These are phyloP conservation scores for Lamellibrachia luymesi DNA, from an alignment of 1,140 invertebrate species.

Conservation along the genomic window DNA sequence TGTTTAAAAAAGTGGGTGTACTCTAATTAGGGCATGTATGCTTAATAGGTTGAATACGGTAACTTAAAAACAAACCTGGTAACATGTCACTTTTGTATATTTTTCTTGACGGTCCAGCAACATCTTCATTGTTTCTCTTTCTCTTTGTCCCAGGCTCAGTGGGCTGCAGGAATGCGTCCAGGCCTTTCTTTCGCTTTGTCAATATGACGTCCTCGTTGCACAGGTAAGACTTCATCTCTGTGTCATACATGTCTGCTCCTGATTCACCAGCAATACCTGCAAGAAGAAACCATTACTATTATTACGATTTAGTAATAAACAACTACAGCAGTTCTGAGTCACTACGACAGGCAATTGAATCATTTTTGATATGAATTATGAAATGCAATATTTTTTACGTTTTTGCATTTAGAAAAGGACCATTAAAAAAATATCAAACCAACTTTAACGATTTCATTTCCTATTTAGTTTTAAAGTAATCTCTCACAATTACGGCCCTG, in stretches of 20 bases:
- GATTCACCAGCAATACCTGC: not conserved
- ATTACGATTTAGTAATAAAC: not conserved
- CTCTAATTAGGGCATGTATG: too few relatives aligned
- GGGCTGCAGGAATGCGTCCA: not conserved
- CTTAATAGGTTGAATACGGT: not conserved
- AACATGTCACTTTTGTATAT: not conserved
- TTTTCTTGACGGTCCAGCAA: not conserved
- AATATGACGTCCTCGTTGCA: not conserved
- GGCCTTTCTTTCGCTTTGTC: not conserved
- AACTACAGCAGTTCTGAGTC: not conserved
- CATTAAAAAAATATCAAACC: too few relatives aligned
- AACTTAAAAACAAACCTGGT: not conserved
- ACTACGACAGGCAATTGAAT: not conserved
- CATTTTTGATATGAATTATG: too few relatives aligned
- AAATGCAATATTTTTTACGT: too few relatives aligned
- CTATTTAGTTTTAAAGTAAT: too few relatives aligned
- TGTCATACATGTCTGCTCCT: not conserved
- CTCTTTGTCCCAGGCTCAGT: not conserved
- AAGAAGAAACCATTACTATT: not conserved
- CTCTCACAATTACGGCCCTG: too few relatives aligned
- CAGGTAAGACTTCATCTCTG: slow-evolving; percentile 7
- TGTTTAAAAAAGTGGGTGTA: too few relatives aligned
- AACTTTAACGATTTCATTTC: too few relatives aligned
- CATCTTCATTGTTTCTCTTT: not conserved
- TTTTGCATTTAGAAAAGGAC: too few relatives aligned